Percentiles rank a stretch among this genome's conserved stretches.
Evolutionary conservation across 2,888 invertebrate genomes (phyloP).

Genomic region (Drepana falcataria): DNA sequence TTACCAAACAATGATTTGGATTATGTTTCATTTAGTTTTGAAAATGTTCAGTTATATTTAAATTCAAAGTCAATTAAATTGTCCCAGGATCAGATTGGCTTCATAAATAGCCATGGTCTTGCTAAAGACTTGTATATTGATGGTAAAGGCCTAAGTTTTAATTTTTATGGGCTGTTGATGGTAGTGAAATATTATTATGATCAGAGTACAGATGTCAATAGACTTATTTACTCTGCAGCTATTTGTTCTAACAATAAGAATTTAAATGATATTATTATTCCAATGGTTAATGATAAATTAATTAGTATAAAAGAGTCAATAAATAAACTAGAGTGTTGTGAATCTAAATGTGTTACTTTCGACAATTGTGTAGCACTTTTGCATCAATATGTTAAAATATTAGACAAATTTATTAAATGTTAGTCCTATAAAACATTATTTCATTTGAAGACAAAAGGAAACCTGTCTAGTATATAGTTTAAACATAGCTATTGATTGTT

Average conservation of each 20-base stretch:
- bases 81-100: conserved; percentile 80
- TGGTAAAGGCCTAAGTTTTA: conserved; percentile 81
- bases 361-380: conserved; percentile 66
- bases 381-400: conserved; percentile 67
- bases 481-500: no score
- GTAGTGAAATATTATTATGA: conserved; percentile 68
- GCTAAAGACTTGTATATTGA: conserved; percentile 81
- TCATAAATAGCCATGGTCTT: conserved; percentile 81
- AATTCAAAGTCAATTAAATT: conserved; percentile 46
- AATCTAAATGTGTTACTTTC: conserved; percentile 48
- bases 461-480: no score
- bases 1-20: conserved; percentile 83
- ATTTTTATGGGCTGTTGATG: conserved; percentile 75
- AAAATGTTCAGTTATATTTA: conserved; percentile 69
- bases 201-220: conserved; percentile 56
- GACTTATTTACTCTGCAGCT: conserved; percentile 65
- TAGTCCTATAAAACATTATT: conserved; percentile 29
- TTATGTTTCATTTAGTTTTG: conserved; percentile 79
- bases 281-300: conserved; percentile 53
- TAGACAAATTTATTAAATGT: conserved; percentile 74
- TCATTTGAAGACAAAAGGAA: neutral
- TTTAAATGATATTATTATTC: conserved; percentile 56
- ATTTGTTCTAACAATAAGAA: conserved; percentile 57
- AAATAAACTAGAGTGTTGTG: conserved; percentile 39
- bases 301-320: conserved; percentile 44